Evolutionary conservation across 2,113 vertebrate genomes (phyloP).

Genomic region (Cephalopholis sonnerati): DNA sequence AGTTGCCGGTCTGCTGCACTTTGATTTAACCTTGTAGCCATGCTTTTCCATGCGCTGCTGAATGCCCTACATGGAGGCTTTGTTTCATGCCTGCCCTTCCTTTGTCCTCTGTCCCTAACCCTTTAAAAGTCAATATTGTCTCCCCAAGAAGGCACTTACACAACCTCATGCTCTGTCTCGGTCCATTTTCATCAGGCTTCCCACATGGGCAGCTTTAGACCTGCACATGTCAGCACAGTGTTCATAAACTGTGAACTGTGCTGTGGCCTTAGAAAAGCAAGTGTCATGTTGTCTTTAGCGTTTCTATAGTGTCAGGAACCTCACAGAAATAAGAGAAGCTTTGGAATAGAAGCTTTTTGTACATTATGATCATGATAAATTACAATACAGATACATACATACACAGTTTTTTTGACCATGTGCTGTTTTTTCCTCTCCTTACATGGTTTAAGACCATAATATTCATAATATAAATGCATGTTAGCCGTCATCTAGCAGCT

Average conservation of each 20-base stretch:
- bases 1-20: constrained; percentile 24
- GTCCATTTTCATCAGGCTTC: constrained; percentile 36
- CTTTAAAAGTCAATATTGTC: constrained; percentile 51
- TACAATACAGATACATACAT: neutral
- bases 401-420: too few species aligned
- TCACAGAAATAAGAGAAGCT: neutral
- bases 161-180: constrained; percentile 1
- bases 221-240: constrained; percentile 15
- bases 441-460: neutral
- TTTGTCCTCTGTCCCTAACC: constrained; percentile 10
- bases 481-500: neutral
- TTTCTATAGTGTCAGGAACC: neutral
- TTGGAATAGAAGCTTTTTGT: too few species aligned
- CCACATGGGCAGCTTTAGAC: constrained; percentile 2
- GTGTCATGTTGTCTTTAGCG: neutral
- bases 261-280: neutral
- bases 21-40: constrained; percentile 45
- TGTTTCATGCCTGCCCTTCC: constrained; percentile 15
- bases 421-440: too few species aligned
- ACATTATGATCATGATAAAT: neutral
- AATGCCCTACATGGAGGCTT: constrained; percentile 4
- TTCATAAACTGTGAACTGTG: constrained; percentile 5
- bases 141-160: constrained; percentile 35
- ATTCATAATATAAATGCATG: neutral
- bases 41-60: constrained; percentile 11